Conservation (phyloP, 2,888 invertebrate genomes). For the Drosophila diplacantha region DNA sequence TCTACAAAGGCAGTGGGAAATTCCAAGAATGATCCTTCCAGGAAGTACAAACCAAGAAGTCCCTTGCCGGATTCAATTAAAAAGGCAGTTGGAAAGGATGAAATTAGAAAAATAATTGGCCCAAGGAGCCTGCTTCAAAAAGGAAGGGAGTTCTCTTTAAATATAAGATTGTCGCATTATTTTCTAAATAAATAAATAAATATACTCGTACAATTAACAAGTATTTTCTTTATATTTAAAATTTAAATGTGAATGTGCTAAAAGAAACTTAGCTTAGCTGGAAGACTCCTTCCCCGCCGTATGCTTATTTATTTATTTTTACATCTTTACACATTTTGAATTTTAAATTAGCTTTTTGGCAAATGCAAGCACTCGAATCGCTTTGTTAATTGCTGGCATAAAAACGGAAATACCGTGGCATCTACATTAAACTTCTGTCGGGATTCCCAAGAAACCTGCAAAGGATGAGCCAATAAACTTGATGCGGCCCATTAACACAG, state of each 20-base stretch:
- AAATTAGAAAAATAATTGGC: neutral
- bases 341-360: conserved; percentile 21
- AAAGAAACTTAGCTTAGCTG: neutral
- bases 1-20: neutral
- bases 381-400: conserved; percentile 22
- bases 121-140: neutral
- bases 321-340: conserved; percentile 10
- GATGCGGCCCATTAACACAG: conserved; percentile 32
- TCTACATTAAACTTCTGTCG: conserved; percentile 10
- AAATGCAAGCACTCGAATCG: conserved; percentile 13
- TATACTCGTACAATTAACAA: too few species aligned
- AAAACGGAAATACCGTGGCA: conserved; percentile 21
- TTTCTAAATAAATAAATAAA: neutral
- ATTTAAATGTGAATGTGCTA: neutral
- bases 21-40: neutral
- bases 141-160: neutral
- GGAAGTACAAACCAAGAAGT: neutral
- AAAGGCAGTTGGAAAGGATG: neutral
- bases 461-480: conserved; percentile 36
- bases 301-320: conserved; percentile 6
- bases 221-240: neutral
- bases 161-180: neutral
- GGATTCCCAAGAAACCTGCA: neutral
- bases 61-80: conserved; percentile 1
- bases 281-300: neutral